Base-by-base conservation (phyloP, 2,113 vertebrate species). In the Eonycteris spelaea region DNA sequence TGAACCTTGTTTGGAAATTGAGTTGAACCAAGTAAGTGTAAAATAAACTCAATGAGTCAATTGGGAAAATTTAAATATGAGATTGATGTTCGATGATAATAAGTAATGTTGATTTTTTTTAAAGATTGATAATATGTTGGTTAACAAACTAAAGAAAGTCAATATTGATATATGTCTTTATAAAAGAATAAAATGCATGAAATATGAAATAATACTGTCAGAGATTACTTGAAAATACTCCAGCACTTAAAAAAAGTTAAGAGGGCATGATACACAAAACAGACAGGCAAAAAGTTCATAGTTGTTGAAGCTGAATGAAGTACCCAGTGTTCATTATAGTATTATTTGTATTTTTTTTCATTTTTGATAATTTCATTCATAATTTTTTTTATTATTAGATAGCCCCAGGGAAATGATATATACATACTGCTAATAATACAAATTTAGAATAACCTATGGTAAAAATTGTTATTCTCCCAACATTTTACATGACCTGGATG, bases 401-500 rank as follows among this genome's bases (percentile, higher is more conserved):
- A 5, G 19, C 3, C 9, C 21, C 40, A 89, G 35, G 43, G 15
- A 59, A 53, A 70, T 30, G 9, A 75, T 7, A 43, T 28, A 71
- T 1, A 92, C 18, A 92, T 78, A 79, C 6, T 78, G 7, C 19
- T 75, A 95, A 75, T 53, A 77, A 83, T 65, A 70, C 2, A 87
- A 74, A 92, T 95, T 94, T 92, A 84, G 18, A 5, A 22, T 51
- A 75, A 73, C 70, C 40, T 90, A 75, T 61, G 30, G 51, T 94
- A 63, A 94, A 95, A 94, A 93, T 45, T 88, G 30, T 65, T 61
- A 83, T 48, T 86, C 24, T 92, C 26, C 1, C 26, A 90, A 90
- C 75, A 84, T 59, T 84, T 90, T n/a, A 74, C 11, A 53, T 79
- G 19, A 92, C 0, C 9, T 94, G 1, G 11, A 57, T 78, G 26